A percentile compares a stretch with the other conserved stretches of the same genome.
Conservation (phyloP, 2,888 invertebrate genomes). For the Zaprionus bogoriensis region DNA sequence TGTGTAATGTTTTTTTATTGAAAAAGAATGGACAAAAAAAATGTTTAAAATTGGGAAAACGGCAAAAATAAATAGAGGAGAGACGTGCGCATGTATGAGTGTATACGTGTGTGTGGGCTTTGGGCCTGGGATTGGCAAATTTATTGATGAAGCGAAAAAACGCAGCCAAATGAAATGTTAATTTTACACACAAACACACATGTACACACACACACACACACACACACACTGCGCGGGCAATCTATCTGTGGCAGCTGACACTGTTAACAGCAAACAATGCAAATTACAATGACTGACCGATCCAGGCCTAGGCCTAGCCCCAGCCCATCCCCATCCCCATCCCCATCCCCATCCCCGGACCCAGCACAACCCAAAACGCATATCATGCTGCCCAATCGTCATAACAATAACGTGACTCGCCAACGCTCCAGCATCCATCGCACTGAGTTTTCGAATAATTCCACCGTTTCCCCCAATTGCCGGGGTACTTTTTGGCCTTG, state of each 20-base stretch:
- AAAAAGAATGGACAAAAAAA: constrained; percentile 31
- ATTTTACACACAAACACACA: constrained; percentile 54
- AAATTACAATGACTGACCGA: constrained; percentile 58
- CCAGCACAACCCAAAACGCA: constrained; percentile 25
- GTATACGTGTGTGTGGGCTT: background rate
- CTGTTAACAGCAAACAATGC: constrained; percentile 55
- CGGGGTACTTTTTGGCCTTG: constrained; percentile 22
- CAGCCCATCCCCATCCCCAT: background rate
- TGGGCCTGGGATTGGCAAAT: constrained; percentile 52
- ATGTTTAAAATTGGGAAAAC: constrained; percentile 16
- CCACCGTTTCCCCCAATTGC: constrained; percentile 23
- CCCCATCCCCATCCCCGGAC: background rate
- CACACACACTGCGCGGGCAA: background rate
- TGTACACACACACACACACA: background rate
- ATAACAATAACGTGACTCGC: constrained; percentile 42
- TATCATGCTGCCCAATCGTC: constrained; percentile 45
- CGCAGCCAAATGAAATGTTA: constrained; percentile 73
- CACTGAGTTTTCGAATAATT: constrained; percentile 27
- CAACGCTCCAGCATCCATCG: background rate
- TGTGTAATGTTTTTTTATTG: constrained; percentile 75
- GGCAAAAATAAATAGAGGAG: constrained; percentile 25
- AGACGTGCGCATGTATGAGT: background rate
- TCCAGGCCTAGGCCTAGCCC: constrained; percentile 21
- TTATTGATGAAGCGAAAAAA: constrained; percentile 70
- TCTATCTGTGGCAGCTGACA: constrained; percentile 68